Evolutionary conservation across 2,797 vertebrate genomes (phyloP).

Genomic region (Loris lydekkerianus): DNA sequence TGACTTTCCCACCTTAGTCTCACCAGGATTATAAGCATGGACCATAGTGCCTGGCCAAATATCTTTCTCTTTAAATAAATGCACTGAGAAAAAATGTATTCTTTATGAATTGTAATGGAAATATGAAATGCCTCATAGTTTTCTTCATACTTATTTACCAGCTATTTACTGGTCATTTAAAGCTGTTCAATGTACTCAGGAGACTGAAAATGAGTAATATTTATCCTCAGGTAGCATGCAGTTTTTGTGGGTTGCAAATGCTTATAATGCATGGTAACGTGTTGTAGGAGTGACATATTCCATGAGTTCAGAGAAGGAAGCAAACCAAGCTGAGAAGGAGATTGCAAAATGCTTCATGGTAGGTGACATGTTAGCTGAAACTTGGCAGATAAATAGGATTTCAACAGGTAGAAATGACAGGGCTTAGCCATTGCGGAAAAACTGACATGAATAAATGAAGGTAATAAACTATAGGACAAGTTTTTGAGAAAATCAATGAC

Average conservation of each 20-base stretch:
- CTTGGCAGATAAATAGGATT: conserved; percentile 78
- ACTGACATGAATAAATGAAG: conserved; percentile 72
- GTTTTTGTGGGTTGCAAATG: conserved; percentile 29
- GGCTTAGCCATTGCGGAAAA: conserved; percentile 67
- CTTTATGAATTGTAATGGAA: not conserved
- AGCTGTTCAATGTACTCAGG: not conserved
- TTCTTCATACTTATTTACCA: not conserved
- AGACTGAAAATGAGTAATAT: not conserved
- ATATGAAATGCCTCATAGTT: not conserved
- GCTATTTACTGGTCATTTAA: not conserved
- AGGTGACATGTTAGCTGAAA: conserved; percentile 72
- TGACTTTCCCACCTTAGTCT: not conserved
- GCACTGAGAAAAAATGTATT: not conserved
- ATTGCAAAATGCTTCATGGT: conserved; percentile 63
- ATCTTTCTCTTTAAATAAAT: not conserved
- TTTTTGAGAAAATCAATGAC: conserved; percentile 75
- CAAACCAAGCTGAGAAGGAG: not conserved
- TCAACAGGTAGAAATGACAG: conserved; percentile 78
- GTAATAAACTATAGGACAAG: conserved; percentile 65
- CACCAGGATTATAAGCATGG: not conserved
- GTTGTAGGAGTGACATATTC: conserved; percentile 3
- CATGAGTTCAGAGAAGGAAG: conserved; percentile 19
- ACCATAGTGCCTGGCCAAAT: not conserved
- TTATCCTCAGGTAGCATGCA: not conserved
- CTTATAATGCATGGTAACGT: not conserved